Percentiles rank a stretch among this genome's conserved stretches.
Evolutionary conservation across 2,113 vertebrate species (phyloP).

Genomic region (Talpa occidentalis): DNA sequence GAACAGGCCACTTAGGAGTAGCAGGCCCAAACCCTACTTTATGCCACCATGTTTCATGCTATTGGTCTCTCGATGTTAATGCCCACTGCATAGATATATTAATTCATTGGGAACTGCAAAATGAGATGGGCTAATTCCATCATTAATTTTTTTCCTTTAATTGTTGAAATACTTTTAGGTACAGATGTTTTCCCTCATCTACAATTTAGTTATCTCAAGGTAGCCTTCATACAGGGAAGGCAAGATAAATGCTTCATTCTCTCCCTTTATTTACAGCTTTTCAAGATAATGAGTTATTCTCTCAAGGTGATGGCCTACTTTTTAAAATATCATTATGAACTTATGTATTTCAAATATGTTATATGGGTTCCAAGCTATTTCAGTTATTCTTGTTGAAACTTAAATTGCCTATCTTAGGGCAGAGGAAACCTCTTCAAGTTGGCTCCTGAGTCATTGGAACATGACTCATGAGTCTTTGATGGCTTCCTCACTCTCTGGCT

Average conservation of each 20-base stretch:
- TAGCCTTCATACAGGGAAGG: neutral
- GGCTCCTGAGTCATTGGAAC: neutral
- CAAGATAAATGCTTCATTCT: neutral
- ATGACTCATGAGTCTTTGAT: neutral
- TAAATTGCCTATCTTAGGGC: neutral
- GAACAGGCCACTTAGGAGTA: no score
- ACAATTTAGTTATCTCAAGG: neutral
- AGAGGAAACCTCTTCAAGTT: neutral
- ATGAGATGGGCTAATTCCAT: neutral
- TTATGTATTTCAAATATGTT: neutral
- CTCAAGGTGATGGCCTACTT: neutral
- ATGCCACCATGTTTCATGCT: neutral
- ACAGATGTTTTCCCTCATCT: neutral
- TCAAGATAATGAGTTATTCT: neutral
- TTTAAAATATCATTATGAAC: neutral
- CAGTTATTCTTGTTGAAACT: neutral
- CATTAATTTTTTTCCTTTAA: neutral
- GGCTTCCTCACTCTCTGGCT: neutral
- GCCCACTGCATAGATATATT: neutral
- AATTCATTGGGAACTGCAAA: neutral
- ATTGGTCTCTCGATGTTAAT: neutral
- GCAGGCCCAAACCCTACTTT: fast-evolving
- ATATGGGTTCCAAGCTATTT: neutral
- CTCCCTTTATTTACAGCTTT: neutral
- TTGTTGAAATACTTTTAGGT: neutral